Evolutionary conservation across 2,113 vertebrate species (phyloP), one percentile per base, ranked within the genome.

Genomic region (Oryzias melastigma): DNA sequence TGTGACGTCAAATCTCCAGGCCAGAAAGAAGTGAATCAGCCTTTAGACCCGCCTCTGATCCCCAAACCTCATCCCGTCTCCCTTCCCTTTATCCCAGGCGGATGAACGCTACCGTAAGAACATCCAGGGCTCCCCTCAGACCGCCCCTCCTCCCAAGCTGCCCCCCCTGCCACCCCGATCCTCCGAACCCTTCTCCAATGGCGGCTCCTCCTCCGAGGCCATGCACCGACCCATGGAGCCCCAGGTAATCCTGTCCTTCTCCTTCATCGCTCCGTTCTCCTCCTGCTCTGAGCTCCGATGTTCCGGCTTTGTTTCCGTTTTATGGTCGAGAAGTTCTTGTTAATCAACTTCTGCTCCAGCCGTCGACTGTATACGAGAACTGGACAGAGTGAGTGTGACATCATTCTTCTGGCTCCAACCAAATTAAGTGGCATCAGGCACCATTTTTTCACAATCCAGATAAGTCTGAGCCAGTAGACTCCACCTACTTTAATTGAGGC

Each of bases 91-190:
- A 51, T 41, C 73, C 67, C 90, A 98, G 97, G 95, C 93, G 44
- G 97, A 99, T 58, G 97, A 99, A 81, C 93, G 96, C 59, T 96
- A 95, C 92, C 95, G 96, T 78, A 97, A 97, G 91, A 94, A 95
- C 83, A 95, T 93, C 75, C 96, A 97, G 88, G 93, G 95, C 78
- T 98, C 97, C 85, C 96, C 97, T 74, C 96, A 98, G 93, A 91
- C 92, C 24, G 94, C 93, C 77, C 94, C 94, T 80, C 91, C 93
- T 81, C 92, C 94, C 83, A 97, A 97, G 85, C 93, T 90, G 59
- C 91, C 97, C 81, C 95, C 96, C 35, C 94, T 97, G 87, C 97
- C 97, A 88, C 96, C 95, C 82, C 94, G 97, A 80, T 95, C 88
- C 68, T 77, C 95, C 42, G 96, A 98, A 86, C 93, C 94, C 13